phyloP scores from a whole-genome alignment of 2,888 invertebrate genomes.

The Drosophila niveifrons region DNA sequence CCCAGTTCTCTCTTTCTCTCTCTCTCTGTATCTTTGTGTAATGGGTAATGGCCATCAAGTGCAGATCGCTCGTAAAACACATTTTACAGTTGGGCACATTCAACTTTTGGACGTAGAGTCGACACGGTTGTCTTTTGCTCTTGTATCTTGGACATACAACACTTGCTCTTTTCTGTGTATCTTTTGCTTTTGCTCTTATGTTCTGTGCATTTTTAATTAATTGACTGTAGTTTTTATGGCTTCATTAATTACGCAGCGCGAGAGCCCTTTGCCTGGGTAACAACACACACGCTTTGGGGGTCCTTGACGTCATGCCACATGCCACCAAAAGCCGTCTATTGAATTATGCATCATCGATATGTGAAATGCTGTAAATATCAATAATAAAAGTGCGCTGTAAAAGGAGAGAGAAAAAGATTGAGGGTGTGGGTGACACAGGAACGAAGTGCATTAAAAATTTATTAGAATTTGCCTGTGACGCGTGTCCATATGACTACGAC shows the following conservation, averaged over 20 bases:
- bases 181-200: not conserved
- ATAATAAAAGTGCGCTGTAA: slow-evolving; percentile 78
- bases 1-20: not conserved
- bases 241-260: slow-evolving; percentile 80
- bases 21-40: slow-evolving; percentile 28
- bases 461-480: slow-evolving; percentile 81
- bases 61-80: slow-evolving; percentile 78
- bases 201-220: slow-evolving; percentile 83
- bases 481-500: slow-evolving; percentile 67
- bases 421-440: slow-evolving; percentile 18
- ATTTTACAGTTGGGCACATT: slow-evolving; percentile 77
- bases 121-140: slow-evolving; percentile 12
- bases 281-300: slow-evolving; percentile 36
- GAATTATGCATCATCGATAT: slow-evolving; percentile 79
- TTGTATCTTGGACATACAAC: slow-evolving; percentile 35
- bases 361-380: slow-evolving; percentile 75
- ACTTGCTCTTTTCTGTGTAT: slow-evolving; percentile 24
- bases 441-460: slow-evolving; percentile 82
- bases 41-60: slow-evolving; percentile 77
- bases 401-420: slow-evolving; percentile 2
- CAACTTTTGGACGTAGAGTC: slow-evolving; percentile 44
- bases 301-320: slow-evolving; percentile 78
- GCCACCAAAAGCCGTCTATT: slow-evolving; percentile 45
- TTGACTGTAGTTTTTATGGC: slow-evolving; percentile 84
- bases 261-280: too few relatives aligned